Percentiles rank a stretch among this genome's conserved stretches.
These are phyloP conservation scores for Lasioglossum albipes DNA, from an alignment of 1,140 invertebrate species.

Conservation along the genomic window DNA sequence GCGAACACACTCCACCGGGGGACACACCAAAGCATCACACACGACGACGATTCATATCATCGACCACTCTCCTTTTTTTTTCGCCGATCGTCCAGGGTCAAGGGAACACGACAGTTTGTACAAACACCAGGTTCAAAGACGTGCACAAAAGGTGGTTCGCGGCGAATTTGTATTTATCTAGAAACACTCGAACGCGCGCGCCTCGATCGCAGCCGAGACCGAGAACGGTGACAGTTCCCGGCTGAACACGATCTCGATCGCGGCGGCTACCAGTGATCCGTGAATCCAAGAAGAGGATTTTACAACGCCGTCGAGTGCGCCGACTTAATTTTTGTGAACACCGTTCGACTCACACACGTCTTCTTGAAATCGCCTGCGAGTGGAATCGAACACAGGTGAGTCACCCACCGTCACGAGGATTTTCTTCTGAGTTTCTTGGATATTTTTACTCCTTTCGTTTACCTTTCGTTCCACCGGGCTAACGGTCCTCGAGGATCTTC, in stretches of 20 bases:
- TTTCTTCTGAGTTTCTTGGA: not conserved
- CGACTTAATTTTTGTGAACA: constrained; percentile 57
- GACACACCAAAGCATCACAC: too few species aligned
- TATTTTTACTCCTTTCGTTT: not conserved
- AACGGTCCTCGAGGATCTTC: not conserved
- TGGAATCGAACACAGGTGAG: constrained; percentile 61
- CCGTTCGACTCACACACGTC: constrained; percentile 46
- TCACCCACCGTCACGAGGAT: constrained; percentile 5
- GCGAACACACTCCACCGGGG: too few species aligned
- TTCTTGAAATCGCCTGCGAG: constrained; percentile 52
- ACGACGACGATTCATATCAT: not conserved
- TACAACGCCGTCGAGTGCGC: constrained; percentile 52
- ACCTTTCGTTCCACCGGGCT: not conserved
- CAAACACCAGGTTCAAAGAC: not conserved
- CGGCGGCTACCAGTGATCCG: constrained; percentile 53
- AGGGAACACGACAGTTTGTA: not conserved
- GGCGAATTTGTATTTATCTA: not conserved
- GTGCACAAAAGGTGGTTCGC: not conserved
- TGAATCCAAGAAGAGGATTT: constrained; percentile 49
- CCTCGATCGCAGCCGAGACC: not conserved
- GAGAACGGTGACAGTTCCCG: constrained; percentile 8
- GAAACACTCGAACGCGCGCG: constrained; percentile 23
- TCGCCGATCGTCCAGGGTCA: not conserved
- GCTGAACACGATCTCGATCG: not conserved
- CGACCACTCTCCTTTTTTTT: not conserved